Evolutionary conservation across 2,113 vertebrate genomes (phyloP).

Genomic region (Megaptera novaeangliae): DNA sequence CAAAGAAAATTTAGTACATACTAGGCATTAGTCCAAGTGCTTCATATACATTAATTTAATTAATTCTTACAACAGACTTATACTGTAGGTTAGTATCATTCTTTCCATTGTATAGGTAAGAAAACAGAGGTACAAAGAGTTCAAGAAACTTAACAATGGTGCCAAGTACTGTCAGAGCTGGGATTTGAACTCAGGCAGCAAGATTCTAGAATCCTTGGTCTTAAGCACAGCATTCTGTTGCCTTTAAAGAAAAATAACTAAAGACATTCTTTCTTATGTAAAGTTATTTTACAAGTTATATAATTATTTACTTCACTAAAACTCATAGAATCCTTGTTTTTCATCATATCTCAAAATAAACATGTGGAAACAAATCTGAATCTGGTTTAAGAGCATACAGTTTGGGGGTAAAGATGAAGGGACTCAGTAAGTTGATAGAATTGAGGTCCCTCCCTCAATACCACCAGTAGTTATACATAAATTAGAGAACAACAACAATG

Average conservation of each 20-base stretch:
- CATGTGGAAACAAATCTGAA: background rate
- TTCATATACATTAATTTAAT: background rate
- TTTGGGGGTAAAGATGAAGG: background rate
- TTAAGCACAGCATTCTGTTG: background rate
- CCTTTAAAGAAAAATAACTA: background rate
- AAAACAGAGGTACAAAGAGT: background rate
- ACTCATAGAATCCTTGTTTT: background rate
- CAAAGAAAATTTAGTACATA: background rate
- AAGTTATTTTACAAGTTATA: background rate
- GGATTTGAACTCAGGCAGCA: background rate
- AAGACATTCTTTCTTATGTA: background rate
- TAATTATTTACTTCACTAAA: background rate
- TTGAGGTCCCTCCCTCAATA: background rate
- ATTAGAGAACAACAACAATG: background rate
- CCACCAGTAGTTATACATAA: too few species aligned
- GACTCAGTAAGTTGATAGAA: background rate
- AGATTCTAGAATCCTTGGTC: background rate
- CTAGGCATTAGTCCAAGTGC: background rate
- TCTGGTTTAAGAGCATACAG: background rate
- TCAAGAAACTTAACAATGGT: background rate
- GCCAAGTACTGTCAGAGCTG: background rate
- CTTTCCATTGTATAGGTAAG: background rate
- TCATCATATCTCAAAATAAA: background rate
- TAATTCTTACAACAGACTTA: background rate
- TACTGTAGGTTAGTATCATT: background rate